Evolutionary conservation across 1,140 invertebrate species (phyloP).

Genomic region (Goniozus legneri): DNA sequence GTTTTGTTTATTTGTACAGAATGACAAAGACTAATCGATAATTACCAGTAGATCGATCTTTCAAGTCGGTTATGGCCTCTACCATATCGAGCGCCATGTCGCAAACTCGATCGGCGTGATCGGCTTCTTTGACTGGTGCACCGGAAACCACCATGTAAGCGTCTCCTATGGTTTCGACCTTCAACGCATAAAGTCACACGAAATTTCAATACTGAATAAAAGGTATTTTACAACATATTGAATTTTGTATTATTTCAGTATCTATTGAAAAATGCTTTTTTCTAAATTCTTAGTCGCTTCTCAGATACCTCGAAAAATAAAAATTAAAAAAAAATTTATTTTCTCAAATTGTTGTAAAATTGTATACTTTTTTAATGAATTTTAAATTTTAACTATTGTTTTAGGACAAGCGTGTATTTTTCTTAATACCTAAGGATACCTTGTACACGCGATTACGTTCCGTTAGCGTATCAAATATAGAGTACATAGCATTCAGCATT

Average conservation of each 20-base stretch:
- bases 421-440: conserved; percentile 56
- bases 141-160: conserved; percentile 97
- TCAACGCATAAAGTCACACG: neutral
- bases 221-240: no score
- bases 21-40: neutral
- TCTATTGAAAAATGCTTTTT: no score
- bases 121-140: conserved; percentile 82
- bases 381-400: no score
- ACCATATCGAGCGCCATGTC: conserved; percentile 97
- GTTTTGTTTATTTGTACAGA: neutral
- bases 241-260: no score
- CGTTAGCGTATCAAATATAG: conserved; percentile 86
- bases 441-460: conserved; percentile 93
- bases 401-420: no score
- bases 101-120: conserved; percentile 91
- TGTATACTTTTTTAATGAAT: no score
- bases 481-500: conserved; percentile 96
- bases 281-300: no score
- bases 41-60: conserved; percentile 83
- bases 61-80: conserved; percentile 84
- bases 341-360: no score
- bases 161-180: conserved; percentile 96
- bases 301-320: no score
- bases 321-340: no score
- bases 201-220: no score